phyloP scores from a whole-genome alignment of 2,888 invertebrate species.

The Melanotus villosus region DNA sequence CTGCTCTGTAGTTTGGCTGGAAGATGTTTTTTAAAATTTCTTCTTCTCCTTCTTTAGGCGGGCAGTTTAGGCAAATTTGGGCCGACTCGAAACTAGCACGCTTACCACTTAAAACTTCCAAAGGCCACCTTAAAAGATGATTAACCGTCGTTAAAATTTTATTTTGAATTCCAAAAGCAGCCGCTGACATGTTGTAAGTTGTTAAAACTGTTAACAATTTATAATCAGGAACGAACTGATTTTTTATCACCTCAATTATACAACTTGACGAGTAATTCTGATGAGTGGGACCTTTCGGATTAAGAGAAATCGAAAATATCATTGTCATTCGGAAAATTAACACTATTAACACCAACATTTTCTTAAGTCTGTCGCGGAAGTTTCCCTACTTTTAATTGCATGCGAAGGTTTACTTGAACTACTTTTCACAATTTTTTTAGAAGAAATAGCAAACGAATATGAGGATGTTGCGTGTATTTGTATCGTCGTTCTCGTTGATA shows the following conservation, averaged over 20 bases:
- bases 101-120: slow-evolving; percentile 33
- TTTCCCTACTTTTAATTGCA: too few relatives aligned
- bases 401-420: neutral
- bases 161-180: slow-evolving; percentile 19
- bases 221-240: slow-evolving; percentile 25
- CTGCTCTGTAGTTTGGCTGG: slow-evolving; percentile 31
- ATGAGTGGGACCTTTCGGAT: slow-evolving; percentile 35
- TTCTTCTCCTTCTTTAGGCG: neutral
- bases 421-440: neutral
- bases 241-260: slow-evolving; percentile 29
- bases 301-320: slow-evolving; percentile 16
- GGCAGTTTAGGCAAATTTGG: slow-evolving; percentile 25
- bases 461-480: slow-evolving; percentile 10
- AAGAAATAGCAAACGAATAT: slow-evolving; percentile 11
- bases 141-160: slow-evolving; percentile 22
- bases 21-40: slow-evolving; percentile 29
- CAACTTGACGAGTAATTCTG: slow-evolving; percentile 35
- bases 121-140: slow-evolving; percentile 15
- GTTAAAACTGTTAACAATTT: slow-evolving; percentile 42
- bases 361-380: neutral
- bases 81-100: slow-evolving; percentile 33
- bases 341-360: neutral
- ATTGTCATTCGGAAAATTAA: neutral
- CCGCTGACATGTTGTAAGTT: slow-evolving; percentile 24
- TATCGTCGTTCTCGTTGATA: slow-evolving; percentile 23